These are phyloP conservation scores for Trichomycterus rosablanca DNA, from an alignment of 2,113 vertebrate genomes.

Conservation along the genomic window DNA sequence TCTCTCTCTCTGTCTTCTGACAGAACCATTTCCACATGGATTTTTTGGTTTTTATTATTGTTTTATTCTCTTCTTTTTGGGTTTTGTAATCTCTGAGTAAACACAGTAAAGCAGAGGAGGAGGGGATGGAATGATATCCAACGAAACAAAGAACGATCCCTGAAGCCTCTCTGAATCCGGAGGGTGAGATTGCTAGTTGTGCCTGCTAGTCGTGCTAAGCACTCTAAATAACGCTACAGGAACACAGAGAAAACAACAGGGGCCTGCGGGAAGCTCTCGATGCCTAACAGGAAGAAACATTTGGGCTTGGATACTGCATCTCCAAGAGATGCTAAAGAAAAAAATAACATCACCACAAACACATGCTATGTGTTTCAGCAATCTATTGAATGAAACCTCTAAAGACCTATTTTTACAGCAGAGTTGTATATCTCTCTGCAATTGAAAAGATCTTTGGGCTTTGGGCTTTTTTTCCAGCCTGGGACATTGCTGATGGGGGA, in stretches of 20 bases:
- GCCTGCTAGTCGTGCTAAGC: constrained; percentile 45
- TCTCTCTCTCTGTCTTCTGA: constrained; percentile 14
- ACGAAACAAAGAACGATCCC: constrained; percentile 44
- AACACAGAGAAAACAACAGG: constrained; percentile 46
- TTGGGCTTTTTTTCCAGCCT: constrained; percentile 14
- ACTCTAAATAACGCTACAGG: constrained; percentile 49
- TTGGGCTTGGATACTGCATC: constrained; percentile 23
- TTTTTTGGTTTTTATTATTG: constrained; percentile 38
- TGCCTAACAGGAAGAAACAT: constrained; percentile 49
- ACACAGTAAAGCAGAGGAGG: constrained; percentile 41
- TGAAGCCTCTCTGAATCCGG: constrained; percentile 45
- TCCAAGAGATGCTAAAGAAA: constrained; percentile 27
- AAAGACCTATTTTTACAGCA: constrained; percentile 31
- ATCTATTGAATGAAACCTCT: constrained; percentile 1
- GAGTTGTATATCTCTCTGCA: constrained; percentile 18
- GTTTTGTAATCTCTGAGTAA: constrained; percentile 50
- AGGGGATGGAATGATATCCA: constrained; percentile 38
- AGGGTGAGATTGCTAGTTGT: constrained; percentile 34
- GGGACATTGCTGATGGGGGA: background rate
- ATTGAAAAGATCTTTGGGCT: constrained; percentile 28
- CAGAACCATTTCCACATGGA: constrained; percentile 51
- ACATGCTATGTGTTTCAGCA: constrained; percentile 25
- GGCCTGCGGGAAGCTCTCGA: constrained; percentile 50
- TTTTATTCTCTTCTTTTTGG: constrained; percentile 33
- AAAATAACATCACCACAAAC: too few species aligned